Conservation (phyloP, 2,113 vertebrate genomes). For the Aramus guarauna region DNA sequence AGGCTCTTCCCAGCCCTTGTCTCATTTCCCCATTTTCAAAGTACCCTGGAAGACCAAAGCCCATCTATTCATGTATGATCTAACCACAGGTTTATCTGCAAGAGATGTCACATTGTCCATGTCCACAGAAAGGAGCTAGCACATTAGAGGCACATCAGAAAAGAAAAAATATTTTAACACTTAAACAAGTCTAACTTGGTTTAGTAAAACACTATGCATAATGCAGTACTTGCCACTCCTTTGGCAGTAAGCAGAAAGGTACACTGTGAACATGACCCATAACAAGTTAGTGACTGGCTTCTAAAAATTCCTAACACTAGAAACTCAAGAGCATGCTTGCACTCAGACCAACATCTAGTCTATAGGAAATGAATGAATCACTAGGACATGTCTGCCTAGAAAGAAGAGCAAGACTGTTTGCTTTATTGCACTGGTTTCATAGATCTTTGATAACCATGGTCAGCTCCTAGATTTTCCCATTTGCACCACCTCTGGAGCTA, state of each 20-base stretch:
- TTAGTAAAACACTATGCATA: neutral
- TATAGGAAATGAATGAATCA: neutral
- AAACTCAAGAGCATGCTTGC: neutral
- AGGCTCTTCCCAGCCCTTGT: neutral
- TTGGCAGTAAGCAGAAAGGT: neutral
- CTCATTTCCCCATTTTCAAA: neutral
- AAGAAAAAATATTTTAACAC: neutral
- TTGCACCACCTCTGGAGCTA: neutral
- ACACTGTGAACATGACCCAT: neutral
- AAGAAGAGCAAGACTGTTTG: neutral
- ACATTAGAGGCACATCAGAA: neutral
- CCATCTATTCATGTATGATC: neutral
- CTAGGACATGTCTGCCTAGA: neutral
- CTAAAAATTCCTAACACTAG: neutral
- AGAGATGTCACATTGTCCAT: neutral
- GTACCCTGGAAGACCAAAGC: neutral
- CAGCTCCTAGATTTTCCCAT: neutral
- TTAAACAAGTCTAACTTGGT: conserved; percentile 32
- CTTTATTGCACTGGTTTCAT: neutral
- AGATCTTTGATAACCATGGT: neutral
- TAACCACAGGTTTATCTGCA: neutral
- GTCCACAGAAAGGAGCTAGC: neutral
- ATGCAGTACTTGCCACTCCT: conserved; percentile 21
- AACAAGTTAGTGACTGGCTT: conserved; percentile 7
- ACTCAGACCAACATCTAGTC: neutral